Percentiles rank a stretch among this genome's conserved stretches.
These are phyloP conservation scores for Scytalopus superciliaris DNA, from an alignment of 2,113 vertebrate species.

Conservation along the genomic window DNA sequence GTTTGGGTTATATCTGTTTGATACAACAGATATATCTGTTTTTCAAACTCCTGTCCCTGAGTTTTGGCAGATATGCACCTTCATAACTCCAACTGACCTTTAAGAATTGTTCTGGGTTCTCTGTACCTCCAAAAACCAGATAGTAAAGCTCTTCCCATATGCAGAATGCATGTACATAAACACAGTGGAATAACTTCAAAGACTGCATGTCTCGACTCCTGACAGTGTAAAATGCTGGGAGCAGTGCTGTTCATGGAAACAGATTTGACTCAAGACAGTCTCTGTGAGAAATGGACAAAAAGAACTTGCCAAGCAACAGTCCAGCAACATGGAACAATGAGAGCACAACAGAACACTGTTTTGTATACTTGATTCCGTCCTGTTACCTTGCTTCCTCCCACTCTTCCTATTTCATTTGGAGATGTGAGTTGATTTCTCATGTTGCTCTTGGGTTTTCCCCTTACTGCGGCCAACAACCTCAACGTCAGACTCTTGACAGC, in stretches of 20 bases:
- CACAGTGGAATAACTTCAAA: not conserved
- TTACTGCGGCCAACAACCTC: not conserved
- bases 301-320: not conserved
- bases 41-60: not conserved
- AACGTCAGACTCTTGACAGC: not conserved
- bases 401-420: not conserved
- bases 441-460: not conserved
- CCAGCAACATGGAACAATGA: accelerated
- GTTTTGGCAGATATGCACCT: not conserved
- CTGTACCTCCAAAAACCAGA: not conserved
- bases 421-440: not conserved
- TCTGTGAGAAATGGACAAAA: not conserved
- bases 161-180: not conserved
- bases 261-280: not conserved
- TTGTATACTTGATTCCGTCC: not conserved
- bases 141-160: not conserved
- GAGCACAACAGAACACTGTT: not conserved
- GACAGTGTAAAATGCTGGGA: not conserved
- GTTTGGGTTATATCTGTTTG: not conserved
- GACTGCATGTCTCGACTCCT: not conserved
- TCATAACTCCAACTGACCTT: not conserved
- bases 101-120: not conserved
- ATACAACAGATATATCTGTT: not conserved
- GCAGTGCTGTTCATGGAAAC: not conserved
- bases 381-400: not conserved